Conservation (phyloP, 92 coral and sea anemone species). For the Galaxea fascicularis region DNA sequence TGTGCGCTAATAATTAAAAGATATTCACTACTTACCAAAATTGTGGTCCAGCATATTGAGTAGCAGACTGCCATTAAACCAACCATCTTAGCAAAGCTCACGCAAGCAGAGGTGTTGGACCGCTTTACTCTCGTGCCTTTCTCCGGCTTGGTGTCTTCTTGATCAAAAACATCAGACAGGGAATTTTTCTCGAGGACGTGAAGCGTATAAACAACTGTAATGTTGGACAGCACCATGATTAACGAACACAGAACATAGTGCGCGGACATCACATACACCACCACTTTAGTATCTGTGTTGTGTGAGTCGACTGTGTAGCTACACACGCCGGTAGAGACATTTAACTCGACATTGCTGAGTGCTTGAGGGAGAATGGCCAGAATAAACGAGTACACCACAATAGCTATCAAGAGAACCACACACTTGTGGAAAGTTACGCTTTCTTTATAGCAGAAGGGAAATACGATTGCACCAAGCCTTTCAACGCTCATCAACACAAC, state of each 20-base stretch:
- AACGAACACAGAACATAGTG: conserved; percentile 76
- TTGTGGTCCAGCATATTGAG: conserved; percentile 85
- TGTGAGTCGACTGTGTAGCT: conserved; percentile 73
- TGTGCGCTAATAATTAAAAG: conserved; percentile 24
- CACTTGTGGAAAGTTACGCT: conserved; percentile 80
- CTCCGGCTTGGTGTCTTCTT: conserved; percentile 48
- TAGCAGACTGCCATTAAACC: conserved; percentile 84
- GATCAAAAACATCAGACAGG: conserved; percentile 77
- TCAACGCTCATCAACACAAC: conserved; percentile 89
- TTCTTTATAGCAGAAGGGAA: conserved; percentile 89
- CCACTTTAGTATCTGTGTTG: conserved; percentile 75
- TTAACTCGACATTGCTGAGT: conserved; percentile 67
- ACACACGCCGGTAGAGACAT: conserved; percentile 87
- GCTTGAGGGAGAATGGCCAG: conserved; percentile 74
- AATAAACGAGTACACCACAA: conserved; percentile 68
- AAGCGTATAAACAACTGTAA: conserved; percentile 78
- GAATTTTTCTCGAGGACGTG: conserved; percentile 81
- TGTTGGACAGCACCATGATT: conserved; percentile 79
- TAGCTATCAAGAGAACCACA: conserved; percentile 49
- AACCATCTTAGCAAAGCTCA: conserved; percentile 94
- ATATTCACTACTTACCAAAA: conserved; percentile 76
- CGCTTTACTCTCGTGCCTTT: conserved; percentile 44
- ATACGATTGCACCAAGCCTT: conserved; percentile 83
- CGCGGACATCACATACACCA: conserved; percentile 72
- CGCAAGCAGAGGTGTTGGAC: conserved; percentile 70